phyloP scores from a whole-genome alignment of 2,888 invertebrate species.

The Acronicta alni region DNA sequence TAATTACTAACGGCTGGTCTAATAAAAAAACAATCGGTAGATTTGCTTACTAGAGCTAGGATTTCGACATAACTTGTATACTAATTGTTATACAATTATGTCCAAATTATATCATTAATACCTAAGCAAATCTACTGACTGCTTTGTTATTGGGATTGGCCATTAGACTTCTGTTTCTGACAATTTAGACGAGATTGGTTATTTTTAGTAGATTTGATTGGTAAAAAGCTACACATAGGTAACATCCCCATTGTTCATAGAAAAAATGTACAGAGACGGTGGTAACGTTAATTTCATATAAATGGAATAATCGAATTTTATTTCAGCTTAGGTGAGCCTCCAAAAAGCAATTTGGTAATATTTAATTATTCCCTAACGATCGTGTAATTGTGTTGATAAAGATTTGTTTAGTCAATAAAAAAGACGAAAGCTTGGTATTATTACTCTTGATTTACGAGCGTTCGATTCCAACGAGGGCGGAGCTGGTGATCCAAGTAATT shows the following conservation, averaged over 20 bases:
- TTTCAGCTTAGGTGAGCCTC: conserved; percentile 46
- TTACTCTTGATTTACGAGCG: conserved; percentile 82
- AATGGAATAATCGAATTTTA: conserved; percentile 6
- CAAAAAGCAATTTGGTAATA: conserved; percentile 69
- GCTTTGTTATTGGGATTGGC: too few species aligned
- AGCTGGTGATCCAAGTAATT: conserved; percentile 79
- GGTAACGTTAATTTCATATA: not conserved
- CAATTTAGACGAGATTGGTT: not conserved
- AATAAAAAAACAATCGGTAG: too few species aligned
- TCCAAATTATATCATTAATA: too few species aligned
- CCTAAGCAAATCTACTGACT: too few species aligned
- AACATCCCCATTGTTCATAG: not conserved
- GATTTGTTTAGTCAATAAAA: conserved; percentile 82
- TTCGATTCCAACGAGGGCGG: conserved; percentile 78
- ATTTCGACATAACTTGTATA: too few species aligned
- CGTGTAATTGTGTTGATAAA: conserved; percentile 86
- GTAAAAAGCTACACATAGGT: not conserved
- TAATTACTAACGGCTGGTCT: too few species aligned
- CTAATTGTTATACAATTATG: too few species aligned
- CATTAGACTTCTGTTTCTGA: too few species aligned
- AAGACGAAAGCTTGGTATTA: conserved; percentile 74
- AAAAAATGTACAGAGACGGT: not conserved
- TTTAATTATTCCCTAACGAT: conserved; percentile 81
- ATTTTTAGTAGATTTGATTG: too few species aligned
- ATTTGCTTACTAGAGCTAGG: too few species aligned